phyloP scores from a whole-genome alignment of 2,797 vertebrate genomes.

The Sitta carolinensis region DNA sequence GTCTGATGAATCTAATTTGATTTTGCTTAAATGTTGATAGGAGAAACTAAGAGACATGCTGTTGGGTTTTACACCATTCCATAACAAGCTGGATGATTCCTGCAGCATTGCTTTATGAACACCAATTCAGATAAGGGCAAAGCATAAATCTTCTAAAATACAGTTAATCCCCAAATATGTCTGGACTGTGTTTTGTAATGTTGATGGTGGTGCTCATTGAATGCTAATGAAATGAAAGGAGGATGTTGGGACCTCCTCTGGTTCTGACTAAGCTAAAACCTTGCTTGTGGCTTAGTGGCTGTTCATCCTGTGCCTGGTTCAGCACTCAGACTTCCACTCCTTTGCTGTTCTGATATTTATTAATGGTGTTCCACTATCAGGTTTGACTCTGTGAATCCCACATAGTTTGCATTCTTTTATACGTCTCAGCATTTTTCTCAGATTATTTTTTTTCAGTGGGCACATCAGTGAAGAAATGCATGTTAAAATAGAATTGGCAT shows the following conservation, averaged over 20 bases:
- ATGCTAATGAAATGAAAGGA: slow-evolving; percentile 82
- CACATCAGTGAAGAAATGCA: slow-evolving; percentile 89
- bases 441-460: slow-evolving; percentile 86
- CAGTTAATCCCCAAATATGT: slow-evolving; percentile 84
- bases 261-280: slow-evolving; percentile 73
- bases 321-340: slow-evolving; percentile 84
- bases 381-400: slow-evolving; percentile 87
- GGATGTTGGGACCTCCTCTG: background rate
- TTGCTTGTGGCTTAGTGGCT: slow-evolving; percentile 82
- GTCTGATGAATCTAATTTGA: slow-evolving; percentile 55
- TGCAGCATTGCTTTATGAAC: slow-evolving; percentile 79
- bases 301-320: slow-evolving; percentile 85
- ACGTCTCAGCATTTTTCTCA: slow-evolving; percentile 88
- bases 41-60: slow-evolving; percentile 45
- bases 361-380: slow-evolving; percentile 81
- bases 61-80: slow-evolving; percentile 64
- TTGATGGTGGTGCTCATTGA: slow-evolving; percentile 81
- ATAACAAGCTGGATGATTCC: slow-evolving; percentile 77
- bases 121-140: slow-evolving; percentile 82
- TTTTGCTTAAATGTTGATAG: slow-evolving; percentile 57
- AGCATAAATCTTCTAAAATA: slow-evolving; percentile 79
- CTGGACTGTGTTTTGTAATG: slow-evolving; percentile 78
- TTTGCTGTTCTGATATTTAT: slow-evolving; percentile 89
- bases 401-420: slow-evolving; percentile 82
- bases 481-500: slow-evolving; percentile 76